phyloP scores from a whole-genome alignment of 1,140 invertebrate genomes.

The Cotesia typhae region DNA sequence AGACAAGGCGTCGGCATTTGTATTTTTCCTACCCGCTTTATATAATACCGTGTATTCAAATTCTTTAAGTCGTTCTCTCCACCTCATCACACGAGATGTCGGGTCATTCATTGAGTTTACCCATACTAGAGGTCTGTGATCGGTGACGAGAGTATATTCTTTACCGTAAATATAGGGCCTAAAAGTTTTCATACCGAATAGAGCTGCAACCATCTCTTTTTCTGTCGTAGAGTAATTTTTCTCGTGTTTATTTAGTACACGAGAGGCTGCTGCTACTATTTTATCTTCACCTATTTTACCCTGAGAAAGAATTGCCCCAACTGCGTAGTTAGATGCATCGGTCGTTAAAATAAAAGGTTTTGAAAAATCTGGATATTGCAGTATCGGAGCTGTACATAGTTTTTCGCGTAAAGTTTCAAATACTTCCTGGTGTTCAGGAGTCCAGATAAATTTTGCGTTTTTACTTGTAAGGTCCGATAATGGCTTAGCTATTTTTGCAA shows the following conservation, averaged over 20 bases:
- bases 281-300: no score
- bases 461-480: conserved; percentile 24
- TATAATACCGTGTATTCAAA: not conserved
- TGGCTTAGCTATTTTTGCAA: conserved; percentile 15
- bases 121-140: not conserved
- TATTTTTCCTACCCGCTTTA: not conserved
- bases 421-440: no score
- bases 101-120: conserved; percentile 13
- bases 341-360: no score
- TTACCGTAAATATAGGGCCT: not conserved
- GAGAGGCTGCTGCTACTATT: no score
- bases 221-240: not conserved
- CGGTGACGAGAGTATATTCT: not conserved
- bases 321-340: no score
- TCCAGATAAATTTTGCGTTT: conserved; percentile 6
- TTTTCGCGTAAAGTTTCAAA: no score
- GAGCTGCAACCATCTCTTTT: not conserved
- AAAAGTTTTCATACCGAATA: conserved; percentile 6
- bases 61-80: not conserved
- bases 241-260: no score
- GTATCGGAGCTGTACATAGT: no score
- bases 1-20: not conserved
- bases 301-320: no score
- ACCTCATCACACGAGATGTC: not conserved
- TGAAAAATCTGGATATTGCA: no score